Conservation (phyloP, 1,140 invertebrate species). For the Octopus bimaculoides region DNA sequence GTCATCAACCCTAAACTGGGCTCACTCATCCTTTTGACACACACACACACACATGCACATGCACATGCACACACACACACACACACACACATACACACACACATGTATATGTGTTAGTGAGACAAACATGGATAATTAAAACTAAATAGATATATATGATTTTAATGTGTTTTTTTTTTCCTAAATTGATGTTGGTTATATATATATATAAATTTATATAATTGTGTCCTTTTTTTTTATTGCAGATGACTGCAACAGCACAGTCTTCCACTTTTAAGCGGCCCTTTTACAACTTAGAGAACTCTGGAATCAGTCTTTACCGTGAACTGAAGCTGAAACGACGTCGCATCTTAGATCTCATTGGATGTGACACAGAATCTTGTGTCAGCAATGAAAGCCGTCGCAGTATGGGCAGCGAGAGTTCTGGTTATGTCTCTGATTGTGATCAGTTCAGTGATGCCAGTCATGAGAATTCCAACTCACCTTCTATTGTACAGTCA, state of each 20-base stretch:
- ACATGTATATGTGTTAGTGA: background rate
- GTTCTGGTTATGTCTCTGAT: conserved; percentile 16
- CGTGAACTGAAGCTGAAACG: conserved; percentile 39
- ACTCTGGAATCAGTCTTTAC: conserved; percentile 26
- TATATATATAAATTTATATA: background rate
- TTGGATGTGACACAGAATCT: conserved; percentile 24
- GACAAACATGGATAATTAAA: background rate
- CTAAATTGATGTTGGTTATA: background rate
- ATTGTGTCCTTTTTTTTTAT: background rate
- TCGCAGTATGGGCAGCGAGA: conserved; percentile 12
- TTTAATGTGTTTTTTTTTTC: background rate
- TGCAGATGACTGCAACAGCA: background rate
- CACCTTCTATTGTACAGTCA: conserved; percentile 20
- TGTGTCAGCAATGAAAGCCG: background rate
- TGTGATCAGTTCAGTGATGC: conserved; percentile 30
- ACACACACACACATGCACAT: background rate
- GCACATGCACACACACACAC: background rate
- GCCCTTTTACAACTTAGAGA: background rate
- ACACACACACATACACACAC: background rate
- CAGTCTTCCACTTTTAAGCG: conserved; percentile 11
- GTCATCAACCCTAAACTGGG: too few species aligned
- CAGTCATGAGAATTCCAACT: conserved; percentile 23
- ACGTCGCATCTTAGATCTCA: conserved; percentile 26
- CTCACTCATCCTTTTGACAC: too few species aligned
- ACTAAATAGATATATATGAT: too few species aligned